Evolutionary conservation across 2,797 vertebrate genomes (phyloP), one percentile per base, ranked within the genome.

Genomic region (Prunella strophiata): DNA sequence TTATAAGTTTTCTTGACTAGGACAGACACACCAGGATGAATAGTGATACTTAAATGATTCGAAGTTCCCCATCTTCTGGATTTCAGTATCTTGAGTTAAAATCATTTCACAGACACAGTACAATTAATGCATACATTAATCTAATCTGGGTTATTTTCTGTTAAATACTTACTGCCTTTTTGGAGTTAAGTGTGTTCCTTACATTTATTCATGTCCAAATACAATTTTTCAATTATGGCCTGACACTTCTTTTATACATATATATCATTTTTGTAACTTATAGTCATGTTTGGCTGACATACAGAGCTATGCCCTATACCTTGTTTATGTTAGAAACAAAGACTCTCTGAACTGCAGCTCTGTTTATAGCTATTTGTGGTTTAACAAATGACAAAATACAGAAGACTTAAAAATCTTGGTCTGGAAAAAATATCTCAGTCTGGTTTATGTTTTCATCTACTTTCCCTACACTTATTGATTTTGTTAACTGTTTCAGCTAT

Each of bases 331-430:
- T 97, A 97, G 96, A 95, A 97, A 97, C 92, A 97, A 97, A 97
- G 95, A 52, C 75, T 88, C 87, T 94, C 91, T 97, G 94, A 97
- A 96, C 94, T 95, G 55, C 63, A 95, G 92, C 72, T 97, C 94
- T 97, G 93, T 96, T 95, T 97, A 95, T 94, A 96, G 72, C 94
- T 96, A 95, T 97, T 98, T 97, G 94, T 96, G 93, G 95, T 97
- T 97, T 97, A 97, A 96, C 96, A 97, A 97, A 97, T 98, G 97
- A 98, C 94, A 98, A 97, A 98, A 98, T 97, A 97, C 97, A 98
- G 96, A 97, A 97, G 96, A 94, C 97, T 95, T 96, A 96, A 98
- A 98, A 96, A 97, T 97, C 84, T 97, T 88, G 85, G 93, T 94
- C 97, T 97, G 97, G 96, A 96, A 97, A 97, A 97, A 97, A 80